phyloP scores from a whole-genome alignment of 2,113 vertebrate genomes.

The Rhinolophus sinicus region DNA sequence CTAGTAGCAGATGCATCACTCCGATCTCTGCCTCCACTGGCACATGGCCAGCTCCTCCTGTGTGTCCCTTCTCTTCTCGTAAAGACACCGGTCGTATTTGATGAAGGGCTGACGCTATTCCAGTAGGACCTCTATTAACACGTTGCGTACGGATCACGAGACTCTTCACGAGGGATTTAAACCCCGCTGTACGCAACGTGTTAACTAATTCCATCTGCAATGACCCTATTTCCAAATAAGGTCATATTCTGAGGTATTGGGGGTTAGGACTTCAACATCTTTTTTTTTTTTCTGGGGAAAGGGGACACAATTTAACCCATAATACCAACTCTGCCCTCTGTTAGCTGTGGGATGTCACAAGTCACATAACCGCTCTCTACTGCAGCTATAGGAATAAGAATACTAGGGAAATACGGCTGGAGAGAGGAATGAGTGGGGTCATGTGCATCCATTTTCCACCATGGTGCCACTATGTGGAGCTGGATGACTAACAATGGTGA shows the following conservation, averaged over 20 bases:
- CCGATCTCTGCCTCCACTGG: accelerated
- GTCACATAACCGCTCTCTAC: not conserved
- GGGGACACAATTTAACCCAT: not conserved
- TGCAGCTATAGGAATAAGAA: not conserved
- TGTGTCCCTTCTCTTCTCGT: not conserved
- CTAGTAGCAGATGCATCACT: too few relatives aligned
- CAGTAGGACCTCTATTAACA: not conserved
- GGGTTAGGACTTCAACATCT: not conserved
- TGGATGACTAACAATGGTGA: not conserved
- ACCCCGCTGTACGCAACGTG: too few relatives aligned
- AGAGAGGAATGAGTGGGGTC: not conserved
- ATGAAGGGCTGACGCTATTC: not conserved
- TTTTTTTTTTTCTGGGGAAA: not conserved
- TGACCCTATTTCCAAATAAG: not conserved
- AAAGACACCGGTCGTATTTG: not conserved
- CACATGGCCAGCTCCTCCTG: not conserved
- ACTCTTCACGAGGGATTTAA: too few relatives aligned
- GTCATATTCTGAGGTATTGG: not conserved
- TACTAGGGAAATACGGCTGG: not conserved
- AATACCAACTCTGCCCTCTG: not conserved
- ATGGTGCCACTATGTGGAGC: not conserved
- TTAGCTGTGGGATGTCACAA: not conserved
- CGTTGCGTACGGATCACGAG: too few relatives aligned
- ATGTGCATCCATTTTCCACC: accelerated
- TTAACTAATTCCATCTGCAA: not conserved